Evolutionary conservation across 2,888 invertebrate genomes (phyloP).

Genomic region (Sinopyrophorus schimmeli): DNA sequence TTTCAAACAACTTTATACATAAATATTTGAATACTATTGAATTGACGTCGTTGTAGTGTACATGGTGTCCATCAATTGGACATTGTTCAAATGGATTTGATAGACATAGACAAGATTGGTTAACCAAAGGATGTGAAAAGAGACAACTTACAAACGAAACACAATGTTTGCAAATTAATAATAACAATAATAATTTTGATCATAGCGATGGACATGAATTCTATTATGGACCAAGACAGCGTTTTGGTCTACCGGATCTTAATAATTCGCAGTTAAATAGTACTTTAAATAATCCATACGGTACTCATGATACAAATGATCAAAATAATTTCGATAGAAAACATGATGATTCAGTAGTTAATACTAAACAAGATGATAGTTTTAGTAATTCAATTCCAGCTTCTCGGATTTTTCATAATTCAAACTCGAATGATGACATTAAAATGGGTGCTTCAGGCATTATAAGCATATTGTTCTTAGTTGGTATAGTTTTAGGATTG

Average conservation of each 20-base stretch:
- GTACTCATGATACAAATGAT: background rate
- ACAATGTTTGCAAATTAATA: conserved; percentile 37
- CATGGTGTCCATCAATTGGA: conserved; percentile 81
- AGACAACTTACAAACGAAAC: conserved; percentile 43
- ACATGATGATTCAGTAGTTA: conserved; percentile 4
- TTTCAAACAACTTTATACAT: background rate
- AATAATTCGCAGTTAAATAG: conserved; percentile 6
- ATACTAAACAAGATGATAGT: conserved; percentile 1
- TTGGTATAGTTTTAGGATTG: conserved; percentile 69
- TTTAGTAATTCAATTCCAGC: conserved; percentile 19
- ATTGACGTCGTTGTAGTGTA: conserved; percentile 64
- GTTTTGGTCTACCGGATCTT: background rate
- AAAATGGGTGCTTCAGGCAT: conserved; percentile 61
- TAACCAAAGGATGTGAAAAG: conserved; percentile 62
- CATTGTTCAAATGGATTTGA: conserved; percentile 91
- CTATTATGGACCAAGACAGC: conserved; percentile 13
- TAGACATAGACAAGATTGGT: conserved; percentile 87
- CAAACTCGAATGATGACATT: conserved; percentile 36
- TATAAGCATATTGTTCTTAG: conserved; percentile 70
- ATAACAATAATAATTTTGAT: conserved; percentile 5
- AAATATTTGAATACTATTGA: conserved; percentile 1
- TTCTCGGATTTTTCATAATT: conserved; percentile 28
- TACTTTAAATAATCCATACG: background rate
- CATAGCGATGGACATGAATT: conserved; percentile 18
- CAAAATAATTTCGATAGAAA: conserved; percentile 3